These are phyloP conservation scores for Muscina levida DNA, from an alignment of 2,888 invertebrate genomes.

Conservation along the genomic window DNA sequence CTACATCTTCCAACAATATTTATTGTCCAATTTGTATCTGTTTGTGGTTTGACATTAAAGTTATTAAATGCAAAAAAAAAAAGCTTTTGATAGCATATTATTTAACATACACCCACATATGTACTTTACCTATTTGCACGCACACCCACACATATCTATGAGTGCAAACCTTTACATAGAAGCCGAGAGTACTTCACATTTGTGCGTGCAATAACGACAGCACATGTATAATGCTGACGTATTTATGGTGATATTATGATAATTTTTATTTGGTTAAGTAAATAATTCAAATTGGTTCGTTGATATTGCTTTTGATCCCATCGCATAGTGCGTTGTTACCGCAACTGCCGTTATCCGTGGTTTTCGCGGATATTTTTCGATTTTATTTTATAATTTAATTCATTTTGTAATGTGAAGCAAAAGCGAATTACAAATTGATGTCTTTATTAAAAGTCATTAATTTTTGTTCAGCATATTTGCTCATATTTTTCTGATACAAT, in stretches of 20 bases:
- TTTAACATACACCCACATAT: too few relatives aligned
- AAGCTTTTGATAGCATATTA: conserved; percentile 10
- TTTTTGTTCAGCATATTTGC: conserved; percentile 54
- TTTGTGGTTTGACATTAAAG: conserved; percentile 40
- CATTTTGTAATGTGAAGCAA: not conserved
- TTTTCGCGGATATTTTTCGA: not conserved
- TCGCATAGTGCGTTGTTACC: not conserved
- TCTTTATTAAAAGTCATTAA: conserved; percentile 64
- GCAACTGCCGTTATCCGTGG: not conserved
- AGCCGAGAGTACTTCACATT: not conserved
- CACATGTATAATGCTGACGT: conserved; percentile 1
- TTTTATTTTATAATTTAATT: not conserved
- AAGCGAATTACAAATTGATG: conserved; percentile 54
- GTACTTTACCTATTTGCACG: not conserved
- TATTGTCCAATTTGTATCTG: conserved; percentile 34
- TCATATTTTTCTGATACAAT: not conserved
- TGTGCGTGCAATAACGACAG: not conserved
- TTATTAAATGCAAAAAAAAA: conserved; percentile 35
- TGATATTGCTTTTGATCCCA: conserved; percentile 42
- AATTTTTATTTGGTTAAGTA: conserved; percentile 62
- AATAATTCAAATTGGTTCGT: conserved; percentile 61
- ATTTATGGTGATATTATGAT: conserved; percentile 60
- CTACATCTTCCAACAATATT: conserved; percentile 19
- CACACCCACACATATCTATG: not conserved
- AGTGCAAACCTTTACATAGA: not conserved